Conservation (phyloP, 2,797 vertebrate species). For the Pelodytes ibericus region DNA sequence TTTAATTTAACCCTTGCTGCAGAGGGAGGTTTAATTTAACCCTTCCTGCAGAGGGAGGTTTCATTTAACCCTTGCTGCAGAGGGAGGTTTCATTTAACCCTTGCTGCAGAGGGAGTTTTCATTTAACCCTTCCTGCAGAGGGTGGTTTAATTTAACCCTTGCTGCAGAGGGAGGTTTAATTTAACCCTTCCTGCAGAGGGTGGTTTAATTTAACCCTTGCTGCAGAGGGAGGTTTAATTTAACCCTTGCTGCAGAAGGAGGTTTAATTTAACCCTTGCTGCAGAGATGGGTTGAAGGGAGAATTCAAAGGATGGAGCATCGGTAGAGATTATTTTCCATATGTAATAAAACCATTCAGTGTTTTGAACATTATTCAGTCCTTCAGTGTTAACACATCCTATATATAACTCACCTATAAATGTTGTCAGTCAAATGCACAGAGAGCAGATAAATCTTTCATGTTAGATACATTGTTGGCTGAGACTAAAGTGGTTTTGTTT, state of each 20-base stretch:
- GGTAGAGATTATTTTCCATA: conserved; percentile 33
- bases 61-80: not conserved
- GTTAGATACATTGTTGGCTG: conserved; percentile 48
- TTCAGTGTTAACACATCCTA: conserved; percentile 41
- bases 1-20: not conserved
- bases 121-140: not conserved
- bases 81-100: too few species aligned
- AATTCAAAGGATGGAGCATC: conserved; percentile 23
- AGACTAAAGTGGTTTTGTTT: not conserved
- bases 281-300: not conserved
- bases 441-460: conserved; percentile 42
- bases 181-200: not conserved
- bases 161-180: not conserved
- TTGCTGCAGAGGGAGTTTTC: not conserved
- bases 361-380: conserved; percentile 52
- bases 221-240: not conserved
- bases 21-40: not conserved
- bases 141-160: too few species aligned
- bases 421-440: conserved; percentile 52
- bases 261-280: not conserved
- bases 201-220: too few species aligned
- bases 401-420: conserved; percentile 56
- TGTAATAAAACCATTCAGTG: conserved; percentile 34
- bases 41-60: too few species aligned
- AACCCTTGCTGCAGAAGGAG: not conserved